Base-by-base conservation (phyloP, 1,140 invertebrate species). In the Drosophila pallidifrons region DNA sequence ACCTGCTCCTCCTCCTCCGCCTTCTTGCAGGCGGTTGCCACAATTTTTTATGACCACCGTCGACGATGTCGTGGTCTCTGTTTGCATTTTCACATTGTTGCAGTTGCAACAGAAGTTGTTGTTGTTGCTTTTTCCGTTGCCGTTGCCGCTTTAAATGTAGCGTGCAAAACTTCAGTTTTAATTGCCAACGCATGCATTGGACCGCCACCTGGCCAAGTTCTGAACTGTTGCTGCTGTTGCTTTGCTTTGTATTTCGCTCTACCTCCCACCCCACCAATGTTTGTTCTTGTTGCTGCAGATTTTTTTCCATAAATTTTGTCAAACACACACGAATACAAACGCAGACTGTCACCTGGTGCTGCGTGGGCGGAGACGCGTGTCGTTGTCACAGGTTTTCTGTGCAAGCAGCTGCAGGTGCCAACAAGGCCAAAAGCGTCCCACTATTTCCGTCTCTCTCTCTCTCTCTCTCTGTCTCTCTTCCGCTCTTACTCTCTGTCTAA, bases 101-200 rank as follows among this genome's bases (percentile, higher is more conserved):
- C 82, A 68, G 65, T 45, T 57, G 38, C 25, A n/a, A 25, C 20
- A 25, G 20, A 25, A 25, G 54, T 8, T 46, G 54, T 30, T 51
- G 59, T 55, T 49, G 55, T n/a, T 49, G 47, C 30, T 63, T 52
- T 47, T 63, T 77, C 67, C 66, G 76, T 68, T 80, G 69, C 74
- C 25, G 69, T 67, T 86, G 79, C 80, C 28, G 83, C 83, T 87
- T 88, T 82, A 82, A 87, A 87, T 87, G 82, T 87, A 77, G 82
- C 82, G 82, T 87, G 82, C 82, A 87, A 88, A 87, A 88, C 82
- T 88, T 87, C 82, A 87, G 82, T 87, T 87, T 87, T 87, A 88
- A 87, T 87, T 82, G 86, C 72, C 77, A 82, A 88, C 83, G 82
- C 83, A 88, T 82, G 72, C 83, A 87, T 88, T 88, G 83, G 82